phyloP scores from a whole-genome alignment of 1,140 invertebrate species.

The Cyclargus thomasi region DNA sequence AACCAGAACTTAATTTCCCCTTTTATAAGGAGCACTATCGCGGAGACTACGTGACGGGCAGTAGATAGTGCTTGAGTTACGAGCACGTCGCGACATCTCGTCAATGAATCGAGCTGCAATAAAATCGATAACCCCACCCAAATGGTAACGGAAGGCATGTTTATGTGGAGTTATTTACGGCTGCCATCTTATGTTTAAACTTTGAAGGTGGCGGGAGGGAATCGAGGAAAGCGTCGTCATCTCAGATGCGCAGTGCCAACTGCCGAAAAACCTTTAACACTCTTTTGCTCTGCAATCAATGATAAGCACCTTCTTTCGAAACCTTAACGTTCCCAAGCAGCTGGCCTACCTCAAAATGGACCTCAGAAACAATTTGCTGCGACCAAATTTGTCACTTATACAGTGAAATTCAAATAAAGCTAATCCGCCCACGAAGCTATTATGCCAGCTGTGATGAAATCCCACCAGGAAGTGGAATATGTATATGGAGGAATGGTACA shows the following conservation, averaged over 20 bases:
- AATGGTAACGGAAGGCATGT: not conserved
- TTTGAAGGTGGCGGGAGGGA: too few relatives aligned
- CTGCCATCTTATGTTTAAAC: not conserved
- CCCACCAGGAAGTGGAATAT: not conserved
- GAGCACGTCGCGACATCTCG: not conserved
- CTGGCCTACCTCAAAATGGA: not conserved
- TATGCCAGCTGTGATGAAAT: not conserved
- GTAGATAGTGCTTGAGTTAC: constrained; percentile 6
- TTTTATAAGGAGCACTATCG: not conserved
- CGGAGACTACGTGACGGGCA: not conserved
- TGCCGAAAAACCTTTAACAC: too few relatives aligned
- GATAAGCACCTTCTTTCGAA: too few relatives aligned
- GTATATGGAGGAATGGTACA: not conserved
- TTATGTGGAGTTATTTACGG: constrained; percentile 8
- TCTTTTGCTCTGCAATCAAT: too few relatives aligned
- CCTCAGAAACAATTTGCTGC: not conserved
- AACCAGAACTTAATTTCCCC: too few relatives aligned
- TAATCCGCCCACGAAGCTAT: not conserved
- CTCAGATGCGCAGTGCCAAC: too few relatives aligned
- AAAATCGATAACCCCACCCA: constrained; percentile 13
- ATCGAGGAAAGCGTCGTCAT: too few relatives aligned
- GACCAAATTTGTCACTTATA: not conserved
- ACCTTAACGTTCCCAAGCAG: too few relatives aligned
- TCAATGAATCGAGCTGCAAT: constrained; percentile 8
- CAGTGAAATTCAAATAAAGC: not conserved